phyloP scores from a whole-genome alignment of 2,888 invertebrate genomes.

The Coleophora flavipennella region DNA sequence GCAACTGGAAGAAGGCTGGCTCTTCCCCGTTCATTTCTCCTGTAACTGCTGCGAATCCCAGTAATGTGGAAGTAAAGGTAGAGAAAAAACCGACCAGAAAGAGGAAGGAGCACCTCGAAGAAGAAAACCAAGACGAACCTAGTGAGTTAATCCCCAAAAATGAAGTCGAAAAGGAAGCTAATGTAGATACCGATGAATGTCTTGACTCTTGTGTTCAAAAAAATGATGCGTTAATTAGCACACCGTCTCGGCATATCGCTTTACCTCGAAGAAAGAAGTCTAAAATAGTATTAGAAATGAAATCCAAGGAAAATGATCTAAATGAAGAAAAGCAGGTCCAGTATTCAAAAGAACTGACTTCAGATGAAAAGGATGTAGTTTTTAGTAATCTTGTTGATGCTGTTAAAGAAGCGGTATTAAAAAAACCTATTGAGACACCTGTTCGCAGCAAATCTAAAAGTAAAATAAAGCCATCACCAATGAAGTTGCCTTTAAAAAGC shows the following conservation, averaged over 20 bases:
- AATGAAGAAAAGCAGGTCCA: not conserved
- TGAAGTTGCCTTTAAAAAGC: not conserved
- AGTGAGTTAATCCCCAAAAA: no score
- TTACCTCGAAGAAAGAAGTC: constrained; percentile 40
- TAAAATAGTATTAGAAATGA: constrained; percentile 21
- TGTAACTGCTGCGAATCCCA: constrained; percentile 16
- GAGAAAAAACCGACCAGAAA: constrained; percentile 30
- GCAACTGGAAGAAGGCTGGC: constrained; percentile 50
- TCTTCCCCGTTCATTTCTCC: constrained; percentile 58
- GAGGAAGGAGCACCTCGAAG: constrained; percentile 26
- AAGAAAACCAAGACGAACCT: constrained; percentile 17
- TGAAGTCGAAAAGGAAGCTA: no score
- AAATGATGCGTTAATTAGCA: constrained; percentile 16
- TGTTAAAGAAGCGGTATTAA: constrained; percentile 9
- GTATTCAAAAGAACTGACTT: not conserved
- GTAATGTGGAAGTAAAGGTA: constrained; percentile 19
- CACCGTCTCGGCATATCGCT: constrained; percentile 33
- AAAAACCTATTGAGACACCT: constrained; percentile 13
- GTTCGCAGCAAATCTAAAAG: constrained; percentile 23
- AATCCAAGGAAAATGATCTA: not conserved
- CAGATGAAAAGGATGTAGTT: not conserved
- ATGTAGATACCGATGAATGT: no score
- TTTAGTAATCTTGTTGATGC: not conserved
- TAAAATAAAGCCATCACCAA: constrained; percentile 7
- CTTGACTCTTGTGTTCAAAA: not conserved